A percentile compares a stretch with the other conserved stretches of the same genome.
These are phyloP conservation scores for Thelaira solivaga DNA, from an alignment of 2,888 invertebrate species.

Conservation along the genomic window DNA sequence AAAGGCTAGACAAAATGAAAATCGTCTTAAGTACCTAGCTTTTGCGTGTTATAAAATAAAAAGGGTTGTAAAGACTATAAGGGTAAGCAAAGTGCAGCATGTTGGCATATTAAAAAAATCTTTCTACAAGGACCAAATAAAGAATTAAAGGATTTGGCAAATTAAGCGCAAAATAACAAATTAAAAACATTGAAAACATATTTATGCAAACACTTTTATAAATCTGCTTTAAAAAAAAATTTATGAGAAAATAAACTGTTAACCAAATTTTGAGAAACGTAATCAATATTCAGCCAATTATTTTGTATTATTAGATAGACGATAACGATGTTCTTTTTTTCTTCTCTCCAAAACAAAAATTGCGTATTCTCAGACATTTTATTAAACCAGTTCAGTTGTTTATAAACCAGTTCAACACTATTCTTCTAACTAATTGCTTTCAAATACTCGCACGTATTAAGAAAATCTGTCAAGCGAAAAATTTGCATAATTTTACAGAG, in stretches of 20 bases:
- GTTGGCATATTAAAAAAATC: conserved; percentile 40
- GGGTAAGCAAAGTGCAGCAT: conserved; percentile 38
- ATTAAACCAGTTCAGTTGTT: background rate
- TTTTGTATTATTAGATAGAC: conserved; percentile 5
- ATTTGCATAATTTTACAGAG: conserved; percentile 41
- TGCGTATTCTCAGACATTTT: conserved; percentile 33
- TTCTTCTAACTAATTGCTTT: conserved; percentile 21
- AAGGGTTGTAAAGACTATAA: conserved; percentile 18
- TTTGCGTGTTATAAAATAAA: background rate
- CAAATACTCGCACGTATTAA: background rate
- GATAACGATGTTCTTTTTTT: conserved; percentile 22
- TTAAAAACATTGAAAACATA: conserved; percentile 48
- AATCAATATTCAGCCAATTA: conserved; percentile 55
- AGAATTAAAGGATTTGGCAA: conserved; percentile 48
- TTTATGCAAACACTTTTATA: conserved; percentile 39
- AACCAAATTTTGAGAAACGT: background rate
- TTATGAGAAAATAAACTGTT: conserved; percentile 3
- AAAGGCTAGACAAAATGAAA: background rate
- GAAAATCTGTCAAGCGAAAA: background rate
- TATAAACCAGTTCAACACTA: background rate
- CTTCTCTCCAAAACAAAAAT: background rate
- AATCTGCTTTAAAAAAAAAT: background rate
- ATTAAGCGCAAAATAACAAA: conserved; percentile 55
- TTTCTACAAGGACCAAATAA: background rate
- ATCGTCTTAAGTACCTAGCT: conserved; percentile 2